Conservation (phyloP, 2,888 invertebrate genomes). For the Protodeltote pygarga region DNA sequence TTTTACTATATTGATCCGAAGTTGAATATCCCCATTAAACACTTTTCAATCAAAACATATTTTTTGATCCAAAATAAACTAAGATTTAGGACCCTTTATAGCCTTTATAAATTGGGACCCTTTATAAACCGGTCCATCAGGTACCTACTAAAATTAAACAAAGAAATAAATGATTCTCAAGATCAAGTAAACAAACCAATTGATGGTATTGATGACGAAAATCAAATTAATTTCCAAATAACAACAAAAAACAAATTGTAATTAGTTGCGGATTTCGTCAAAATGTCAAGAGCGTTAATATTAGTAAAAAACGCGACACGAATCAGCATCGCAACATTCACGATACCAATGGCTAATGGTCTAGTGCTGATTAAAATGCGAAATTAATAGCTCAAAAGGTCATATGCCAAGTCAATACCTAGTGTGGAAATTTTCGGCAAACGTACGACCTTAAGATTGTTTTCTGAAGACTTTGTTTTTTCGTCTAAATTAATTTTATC, state of each 20-base stretch:
- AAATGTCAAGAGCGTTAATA: slow-evolving; percentile 49
- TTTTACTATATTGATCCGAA: too few relatives aligned
- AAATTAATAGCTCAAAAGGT: slow-evolving; percentile 57
- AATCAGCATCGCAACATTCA: slow-evolving; percentile 44
- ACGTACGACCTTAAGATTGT: not conserved
- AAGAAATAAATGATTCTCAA: too few relatives aligned
- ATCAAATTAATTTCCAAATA: slow-evolving; percentile 18
- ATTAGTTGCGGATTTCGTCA: slow-evolving; percentile 39
- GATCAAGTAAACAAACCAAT: too few relatives aligned
- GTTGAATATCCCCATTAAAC: too few relatives aligned
- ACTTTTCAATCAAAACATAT: too few relatives aligned
- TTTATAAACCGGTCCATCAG: too few relatives aligned
- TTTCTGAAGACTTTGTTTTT: too few relatives aligned
- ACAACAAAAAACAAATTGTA: slow-evolving; percentile 30
- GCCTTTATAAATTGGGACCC: too few relatives aligned
- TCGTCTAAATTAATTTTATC: too few relatives aligned
- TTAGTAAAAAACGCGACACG: slow-evolving; percentile 39
- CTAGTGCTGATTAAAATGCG: slow-evolving; percentile 43
- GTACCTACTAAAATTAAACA: too few relatives aligned
- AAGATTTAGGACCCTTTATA: too few relatives aligned
- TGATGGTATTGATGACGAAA: not conserved
- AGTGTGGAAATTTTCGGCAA: slow-evolving; percentile 48
- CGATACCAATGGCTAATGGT: slow-evolving; percentile 43
- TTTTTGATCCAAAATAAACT: too few relatives aligned
- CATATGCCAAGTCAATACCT: slow-evolving; percentile 35